Conservation (phyloP, 2,113 vertebrate species). For the Pampusana beccarii region DNA sequence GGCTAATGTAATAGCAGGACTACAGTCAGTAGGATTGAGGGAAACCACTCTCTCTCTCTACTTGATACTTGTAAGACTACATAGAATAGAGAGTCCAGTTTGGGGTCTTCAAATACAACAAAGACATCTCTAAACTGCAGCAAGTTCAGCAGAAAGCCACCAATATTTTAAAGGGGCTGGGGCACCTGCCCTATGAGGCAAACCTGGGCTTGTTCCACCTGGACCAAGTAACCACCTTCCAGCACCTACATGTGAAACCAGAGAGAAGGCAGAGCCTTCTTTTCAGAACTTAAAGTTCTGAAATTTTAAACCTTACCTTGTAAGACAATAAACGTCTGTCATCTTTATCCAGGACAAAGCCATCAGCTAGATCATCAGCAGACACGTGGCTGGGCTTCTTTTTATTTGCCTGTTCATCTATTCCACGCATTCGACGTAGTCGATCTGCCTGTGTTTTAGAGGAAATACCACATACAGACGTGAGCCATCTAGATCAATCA, state of each 20-base stretch:
- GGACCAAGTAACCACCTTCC: not conserved
- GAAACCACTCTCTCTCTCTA: not conserved
- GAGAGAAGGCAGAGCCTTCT: not conserved
- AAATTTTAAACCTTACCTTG: slow-evolving; percentile 71
- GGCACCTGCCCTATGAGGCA: not conserved
- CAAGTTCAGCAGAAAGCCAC: not conserved
- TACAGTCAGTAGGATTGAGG: not conserved
- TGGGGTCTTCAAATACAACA: not conserved
- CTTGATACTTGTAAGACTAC: not conserved
- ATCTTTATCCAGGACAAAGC: slow-evolving; percentile 87
- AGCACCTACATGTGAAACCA: not conserved
- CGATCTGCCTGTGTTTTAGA: slow-evolving; percentile 82
- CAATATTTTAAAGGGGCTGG: not conserved
- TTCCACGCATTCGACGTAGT: slow-evolving; percentile 89
- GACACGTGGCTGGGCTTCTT: slow-evolving; percentile 80
- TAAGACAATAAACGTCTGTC: slow-evolving; percentile 86
- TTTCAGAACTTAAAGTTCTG: not conserved
- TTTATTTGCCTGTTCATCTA: slow-evolving; percentile 39
- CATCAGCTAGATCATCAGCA: slow-evolving; percentile 91
- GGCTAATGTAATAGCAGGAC: not conserved
- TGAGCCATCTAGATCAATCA: not conserved
- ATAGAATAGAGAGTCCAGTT: not conserved
- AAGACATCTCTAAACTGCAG: not conserved
- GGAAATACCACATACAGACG: not conserved
- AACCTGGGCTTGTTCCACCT: not conserved